Base-by-base conservation (phyloP, 2,113 vertebrate species). In the Rhinoderma darwinii region DNA sequence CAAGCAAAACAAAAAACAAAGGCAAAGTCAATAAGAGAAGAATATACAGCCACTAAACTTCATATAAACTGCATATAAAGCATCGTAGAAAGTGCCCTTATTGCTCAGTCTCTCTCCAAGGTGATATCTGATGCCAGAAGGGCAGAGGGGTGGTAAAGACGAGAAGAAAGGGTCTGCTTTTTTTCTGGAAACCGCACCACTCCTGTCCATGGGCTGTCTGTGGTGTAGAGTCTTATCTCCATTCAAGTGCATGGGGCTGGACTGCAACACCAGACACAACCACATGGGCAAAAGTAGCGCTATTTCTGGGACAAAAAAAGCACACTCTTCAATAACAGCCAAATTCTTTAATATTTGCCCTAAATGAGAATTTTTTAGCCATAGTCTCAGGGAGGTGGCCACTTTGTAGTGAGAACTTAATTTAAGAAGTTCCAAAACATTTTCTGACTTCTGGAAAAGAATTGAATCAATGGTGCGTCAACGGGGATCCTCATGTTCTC, bases 1-100 rank as follows among this genome's bases (percentile, higher is more conserved):
- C n/a, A 30, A 32, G 25, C 32, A 82, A 63, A 63, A 44, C 7
- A 70, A 37, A 70, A 75, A 4, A 73, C 1, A 27, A 84, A 84
- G 83, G 83, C 83, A 74, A 84, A 74, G 25, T 84, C 15, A 61
- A 25, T 84, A 59, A 61, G 18, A 41, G 79, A 56, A 81, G 41
- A 82, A 82, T 82, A 66, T 82, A 82, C 59, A 14, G 27, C 9
- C 25, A 25, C 56, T 63, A 81, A 63, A 81, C 78, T 81, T 63
- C 56, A 81, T 81, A 82, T 82, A 63, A 63, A 63, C 47, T 81
- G 39, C 79, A 81, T 41, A 61, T 63, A 14, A 39, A 56, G 77
- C 77, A 59, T n/a, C n/a, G 51, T 56, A 80, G 51, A 14, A 30
- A 14, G 50, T 25, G 59, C 39, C 79, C 32, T 30, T 56, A 63